A percentile compares a stretch with the other conserved stretches of the same genome.
phyloP scores from a whole-genome alignment of 2,113 vertebrate species.

The Syngnathus typhle region DNA sequence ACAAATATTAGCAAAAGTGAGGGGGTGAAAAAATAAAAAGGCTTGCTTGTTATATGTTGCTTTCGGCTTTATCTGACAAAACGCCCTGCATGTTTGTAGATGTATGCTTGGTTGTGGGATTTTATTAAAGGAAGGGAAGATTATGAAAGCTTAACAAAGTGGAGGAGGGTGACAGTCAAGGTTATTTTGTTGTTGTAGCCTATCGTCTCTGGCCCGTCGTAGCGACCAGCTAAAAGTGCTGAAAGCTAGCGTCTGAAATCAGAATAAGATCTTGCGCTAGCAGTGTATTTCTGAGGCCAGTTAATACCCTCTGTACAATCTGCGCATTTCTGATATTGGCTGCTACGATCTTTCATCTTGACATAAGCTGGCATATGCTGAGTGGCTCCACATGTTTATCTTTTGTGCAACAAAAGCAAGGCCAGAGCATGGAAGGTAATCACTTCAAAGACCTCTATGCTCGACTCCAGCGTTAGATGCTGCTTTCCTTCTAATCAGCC shows the following conservation, averaged over 20 bases:
- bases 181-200: constrained; percentile 4
- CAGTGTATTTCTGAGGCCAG: constrained; percentile 57
- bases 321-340: constrained; percentile 63
- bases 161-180: background rate
- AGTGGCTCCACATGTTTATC: constrained; percentile 66
- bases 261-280: constrained; percentile 59
- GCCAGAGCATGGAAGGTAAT: constrained; percentile 63
- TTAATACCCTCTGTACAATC: constrained; percentile 64
- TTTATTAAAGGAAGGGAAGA: constrained; percentile 1
- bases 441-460: constrained; percentile 64
- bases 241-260: constrained; percentile 51
- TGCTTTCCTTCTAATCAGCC: constrained; percentile 63
- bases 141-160: background rate
- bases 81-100: constrained; percentile 7
- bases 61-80: constrained; percentile 9
- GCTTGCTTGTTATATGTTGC: constrained; percentile 15
- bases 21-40: constrained; percentile 12
- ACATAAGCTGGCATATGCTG: constrained; percentile 70
- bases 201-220: constrained; percentile 48
- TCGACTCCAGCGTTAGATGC: constrained; percentile 56
- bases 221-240: constrained; percentile 53
- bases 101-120: background rate
- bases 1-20: constrained; percentile 44
- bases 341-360: constrained; percentile 68
- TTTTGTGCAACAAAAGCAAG: constrained; percentile 56